Evolutionary conservation across 2,797 vertebrate species (phyloP).

Genomic region (Manis javanica): DNA sequence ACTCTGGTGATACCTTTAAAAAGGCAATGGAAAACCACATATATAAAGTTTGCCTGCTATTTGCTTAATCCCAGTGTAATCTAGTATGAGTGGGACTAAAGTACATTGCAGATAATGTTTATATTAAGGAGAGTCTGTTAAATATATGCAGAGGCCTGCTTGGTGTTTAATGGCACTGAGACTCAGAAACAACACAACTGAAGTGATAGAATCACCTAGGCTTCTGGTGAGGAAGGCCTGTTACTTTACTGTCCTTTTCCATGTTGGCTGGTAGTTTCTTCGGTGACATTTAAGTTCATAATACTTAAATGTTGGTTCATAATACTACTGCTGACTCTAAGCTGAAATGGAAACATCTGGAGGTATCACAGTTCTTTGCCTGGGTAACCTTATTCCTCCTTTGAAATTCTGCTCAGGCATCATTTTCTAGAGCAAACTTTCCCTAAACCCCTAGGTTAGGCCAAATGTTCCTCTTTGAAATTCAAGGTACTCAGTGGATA

Average conservation of each 20-base stretch:
- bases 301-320: background rate
- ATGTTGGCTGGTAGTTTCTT: constrained; percentile 1
- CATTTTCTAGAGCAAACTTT: background rate
- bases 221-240: background rate
- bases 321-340: constrained; percentile 47
- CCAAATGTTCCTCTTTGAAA: background rate
- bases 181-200: background rate
- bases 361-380: constrained; percentile 33
- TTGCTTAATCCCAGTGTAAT: background rate
- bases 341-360: constrained; percentile 32
- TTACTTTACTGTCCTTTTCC: background rate
- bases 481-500: background rate
- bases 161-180: background rate
- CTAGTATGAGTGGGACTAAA: background rate
- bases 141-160: background rate
- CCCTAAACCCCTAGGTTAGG: background rate
- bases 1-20: constrained; percentile 78
- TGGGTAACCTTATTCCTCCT: constrained; percentile 15
- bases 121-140: background rate
- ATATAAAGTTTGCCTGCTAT: background rate
- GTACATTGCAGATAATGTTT: background rate
- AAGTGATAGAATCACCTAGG: background rate
- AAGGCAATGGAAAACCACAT: constrained; percentile 62
- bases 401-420: constrained; percentile 19
- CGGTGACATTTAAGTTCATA: constrained; percentile 11